phyloP scores from a whole-genome alignment of 2,888 invertebrate species.

The Meiosimyza platycephala region DNA sequence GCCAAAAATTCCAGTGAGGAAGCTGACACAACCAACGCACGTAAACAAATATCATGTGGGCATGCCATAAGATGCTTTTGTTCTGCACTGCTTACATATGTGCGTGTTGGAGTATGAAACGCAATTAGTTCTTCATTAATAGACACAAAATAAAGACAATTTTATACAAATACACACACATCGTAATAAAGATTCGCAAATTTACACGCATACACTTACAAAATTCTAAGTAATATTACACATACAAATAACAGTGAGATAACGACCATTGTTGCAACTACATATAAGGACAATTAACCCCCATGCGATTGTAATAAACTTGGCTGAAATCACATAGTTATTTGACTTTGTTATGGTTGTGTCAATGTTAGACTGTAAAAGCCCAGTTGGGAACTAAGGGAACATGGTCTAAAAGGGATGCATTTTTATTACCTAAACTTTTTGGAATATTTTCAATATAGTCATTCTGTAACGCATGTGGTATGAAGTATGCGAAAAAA shows the following conservation, averaged over 20 bases:
- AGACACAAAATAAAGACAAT: not conserved
- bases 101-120: constrained; percentile 5
- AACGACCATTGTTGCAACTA: constrained; percentile 12
- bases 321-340: not conserved
- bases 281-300: constrained; percentile 20
- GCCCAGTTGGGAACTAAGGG: too few relatives aligned
- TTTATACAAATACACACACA: not conserved
- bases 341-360: not conserved
- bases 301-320: constrained; percentile 23
- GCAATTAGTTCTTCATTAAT: constrained; percentile 36
- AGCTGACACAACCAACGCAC: not conserved
- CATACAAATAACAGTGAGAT: not conserved
- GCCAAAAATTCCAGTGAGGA: not conserved
- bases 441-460: too few relatives aligned
- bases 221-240: not conserved
- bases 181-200: not conserved
- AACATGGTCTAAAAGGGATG: too few relatives aligned
- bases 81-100: not conserved
- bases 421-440: too few relatives aligned
- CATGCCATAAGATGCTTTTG: not conserved
- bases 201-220: not conserved
- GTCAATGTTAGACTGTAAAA: not conserved
- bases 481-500: too few relatives aligned
- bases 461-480: too few relatives aligned
- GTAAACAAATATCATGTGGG: too few relatives aligned